Evolutionary conservation across 2,888 invertebrate genomes (phyloP), one percentile per base, ranked within the genome.

Genomic region (Orthosia gothica): DNA sequence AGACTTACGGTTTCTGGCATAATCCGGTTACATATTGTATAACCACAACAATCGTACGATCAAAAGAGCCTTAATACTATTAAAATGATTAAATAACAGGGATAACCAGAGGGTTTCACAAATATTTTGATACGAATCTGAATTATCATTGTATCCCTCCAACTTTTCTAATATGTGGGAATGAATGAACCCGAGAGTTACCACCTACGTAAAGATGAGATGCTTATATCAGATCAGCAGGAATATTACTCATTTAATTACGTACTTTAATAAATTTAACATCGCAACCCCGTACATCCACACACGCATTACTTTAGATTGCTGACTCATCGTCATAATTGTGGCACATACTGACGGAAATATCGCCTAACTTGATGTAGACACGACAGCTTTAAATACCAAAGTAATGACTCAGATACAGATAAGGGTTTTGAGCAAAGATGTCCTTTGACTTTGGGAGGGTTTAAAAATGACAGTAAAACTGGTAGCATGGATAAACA

Each of bases 271-370:
- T 81, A 81, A 58, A 83, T 84, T 80, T 80, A 54, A 75, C 77
- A 75, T 81, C 58, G 65, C 77, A 74, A 77, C 86, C 86, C 81
- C 84, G 75, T 83, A 80, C 59, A 71, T 82, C 73, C 58, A 71
- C 81, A 76, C 70, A 70, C 68, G 76, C 81, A 81, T 83, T 77
- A 81, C 81, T 75, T 76, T 70, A 84, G 59, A 74, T 76, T 84
- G 84, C 86, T 70, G 86, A 85, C 52, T 86, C 84, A 85, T 55
- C 74, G 4, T 76, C 81, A 84, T 85, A 85, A 81, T 86, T 84
- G 74, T 73, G 59, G n/a, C 59, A 61, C 54, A 84, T 18, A 85
- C 73, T 32, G 84, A 23, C 52, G 18, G 0, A n/a, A 32, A 68
- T 9, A 15, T 45, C 9, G 0, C 0, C 26, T 5, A 79, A 77